Conservation (phyloP, 2,113 vertebrate species). For the Notothenia rossii region DNA sequence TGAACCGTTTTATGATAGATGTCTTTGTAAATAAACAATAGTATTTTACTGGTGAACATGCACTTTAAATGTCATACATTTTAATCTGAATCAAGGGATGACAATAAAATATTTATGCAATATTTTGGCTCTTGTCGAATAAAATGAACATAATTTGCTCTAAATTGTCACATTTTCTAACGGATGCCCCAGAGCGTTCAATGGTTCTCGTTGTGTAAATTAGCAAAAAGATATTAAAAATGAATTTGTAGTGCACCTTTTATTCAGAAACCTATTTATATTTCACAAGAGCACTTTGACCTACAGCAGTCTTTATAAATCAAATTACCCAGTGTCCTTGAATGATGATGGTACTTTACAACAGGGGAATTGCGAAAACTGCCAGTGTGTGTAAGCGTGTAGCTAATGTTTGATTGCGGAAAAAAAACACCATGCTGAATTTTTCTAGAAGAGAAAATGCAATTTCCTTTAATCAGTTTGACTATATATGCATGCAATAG, state of each 20-base stretch:
- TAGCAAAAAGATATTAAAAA: background rate
- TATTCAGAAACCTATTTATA: constrained; percentile 33
- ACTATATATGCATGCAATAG: constrained; percentile 9
- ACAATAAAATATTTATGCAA: constrained; percentile 21
- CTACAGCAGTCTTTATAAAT: constrained; percentile 53
- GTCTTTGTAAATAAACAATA: background rate
- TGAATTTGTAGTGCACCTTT: constrained; percentile 35
- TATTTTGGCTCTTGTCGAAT: background rate
- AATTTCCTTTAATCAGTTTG: constrained; percentile 32
- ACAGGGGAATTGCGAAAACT: constrained; percentile 8
- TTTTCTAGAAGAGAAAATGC: constrained; percentile 19
- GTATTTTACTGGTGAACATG: background rate
- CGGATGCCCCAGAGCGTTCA: background rate
- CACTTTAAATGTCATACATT: background rate
- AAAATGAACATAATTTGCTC: background rate
- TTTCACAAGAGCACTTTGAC: constrained; percentile 45
- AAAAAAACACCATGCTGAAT: constrained; percentile 14
- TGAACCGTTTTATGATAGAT: constrained; percentile 4
- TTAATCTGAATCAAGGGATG: constrained; percentile 10
- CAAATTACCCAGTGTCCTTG: constrained; percentile 56
- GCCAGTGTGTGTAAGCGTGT: constrained; percentile 7
- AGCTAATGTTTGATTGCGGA: background rate
- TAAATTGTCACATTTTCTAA: constrained; percentile 36
- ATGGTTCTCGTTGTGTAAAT: constrained; percentile 8
- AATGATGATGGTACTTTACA: constrained; percentile 39